phyloP scores from a whole-genome alignment of 2,113 vertebrate species.

The Dendrocopos noguchii region DNA sequence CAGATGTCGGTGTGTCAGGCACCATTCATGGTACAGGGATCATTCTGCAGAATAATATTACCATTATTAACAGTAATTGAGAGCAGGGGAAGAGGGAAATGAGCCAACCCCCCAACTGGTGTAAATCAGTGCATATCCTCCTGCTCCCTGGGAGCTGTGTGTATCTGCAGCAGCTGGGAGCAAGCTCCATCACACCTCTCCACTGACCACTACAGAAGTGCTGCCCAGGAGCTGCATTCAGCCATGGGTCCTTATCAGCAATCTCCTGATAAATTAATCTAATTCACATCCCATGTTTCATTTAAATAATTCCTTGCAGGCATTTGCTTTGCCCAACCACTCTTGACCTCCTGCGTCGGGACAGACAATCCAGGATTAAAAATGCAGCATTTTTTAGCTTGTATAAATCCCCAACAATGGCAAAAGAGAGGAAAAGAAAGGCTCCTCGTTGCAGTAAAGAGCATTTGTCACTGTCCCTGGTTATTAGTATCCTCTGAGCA shows the following conservation, averaged over 20 bases:
- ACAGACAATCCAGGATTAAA: slow-evolving; percentile 62
- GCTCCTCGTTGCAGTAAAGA: slow-evolving; percentile 20
- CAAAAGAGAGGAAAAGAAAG: slow-evolving; percentile 14
- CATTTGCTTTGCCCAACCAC: slow-evolving; percentile 57
- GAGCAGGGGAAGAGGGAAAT: neutral
- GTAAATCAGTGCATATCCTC: neutral
- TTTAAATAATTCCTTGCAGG: slow-evolving; percentile 61
- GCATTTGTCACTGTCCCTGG: slow-evolving; percentile 64
- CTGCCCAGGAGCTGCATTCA: slow-evolving; percentile 17
- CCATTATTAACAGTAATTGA: neutral
- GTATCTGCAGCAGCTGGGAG: neutral
- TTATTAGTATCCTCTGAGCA: slow-evolving; percentile 58
- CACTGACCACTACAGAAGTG: neutral
- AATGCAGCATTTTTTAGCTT: slow-evolving; percentile 43
- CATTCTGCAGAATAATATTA: neutral
- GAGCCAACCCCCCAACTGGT: neutral
- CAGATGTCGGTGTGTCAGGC: neutral
- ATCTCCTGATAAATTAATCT: slow-evolving; percentile 55
- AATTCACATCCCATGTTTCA: slow-evolving; percentile 29
- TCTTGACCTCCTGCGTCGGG: slow-evolving; percentile 37
- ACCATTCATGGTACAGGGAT: neutral
- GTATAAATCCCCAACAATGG: slow-evolving; percentile 28
- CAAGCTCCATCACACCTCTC: neutral
- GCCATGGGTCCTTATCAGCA: slow-evolving; percentile 32
- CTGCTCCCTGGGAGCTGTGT: neutral